Base-by-base conservation (phyloP, 2,797 vertebrate species). In the Discoglossus pictus region DNA sequence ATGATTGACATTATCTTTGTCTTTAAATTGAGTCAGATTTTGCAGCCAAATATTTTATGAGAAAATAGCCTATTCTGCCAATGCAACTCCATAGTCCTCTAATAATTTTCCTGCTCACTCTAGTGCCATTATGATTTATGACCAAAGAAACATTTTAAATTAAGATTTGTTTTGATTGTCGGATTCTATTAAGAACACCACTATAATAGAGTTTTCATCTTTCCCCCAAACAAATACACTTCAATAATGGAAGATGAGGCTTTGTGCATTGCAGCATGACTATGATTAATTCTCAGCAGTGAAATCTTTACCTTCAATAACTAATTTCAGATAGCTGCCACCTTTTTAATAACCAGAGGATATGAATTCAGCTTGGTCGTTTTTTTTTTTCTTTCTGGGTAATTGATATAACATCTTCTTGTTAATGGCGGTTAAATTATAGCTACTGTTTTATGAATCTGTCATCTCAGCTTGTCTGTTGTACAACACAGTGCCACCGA, bases 151-250 rank as follows among this genome's bases (percentile, higher is more conserved):
- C n/a, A 64, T 62, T 80, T 82, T 81, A 85, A 86, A 86, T 86
- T 84, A 87, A 86, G 81, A 88, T 88, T 83, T 83, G 83, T 89
- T n/a, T 79, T 87, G 82, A 88, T 64, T 86, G 84, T 85, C 84
- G 86, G 65, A 85, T 89, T 84, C 84, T 78, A 87, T 88, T 90
- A 89, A 70, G 77, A 63, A 51, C 74, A 79, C n/a, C n/a, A n/a
- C 67, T 38, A 66, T 80, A 79, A 86, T 53, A 80, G 80, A 75
- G 76, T 77, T 86, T 84, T 79, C 76, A 74, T 2, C n/a, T n/a
- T 83, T 84, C 84, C 71, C 78, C 44, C 74, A 85, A 87, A 84
- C 74, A 88, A 88, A 83, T 78, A 78, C 73, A 84, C 79, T 79
- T 75, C 73, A 63, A 31, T n/a, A 52, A 61, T 11, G 6, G 60